Base-by-base conservation (phyloP, 2,888 invertebrate species). In the Apodemia duryi region DNA sequence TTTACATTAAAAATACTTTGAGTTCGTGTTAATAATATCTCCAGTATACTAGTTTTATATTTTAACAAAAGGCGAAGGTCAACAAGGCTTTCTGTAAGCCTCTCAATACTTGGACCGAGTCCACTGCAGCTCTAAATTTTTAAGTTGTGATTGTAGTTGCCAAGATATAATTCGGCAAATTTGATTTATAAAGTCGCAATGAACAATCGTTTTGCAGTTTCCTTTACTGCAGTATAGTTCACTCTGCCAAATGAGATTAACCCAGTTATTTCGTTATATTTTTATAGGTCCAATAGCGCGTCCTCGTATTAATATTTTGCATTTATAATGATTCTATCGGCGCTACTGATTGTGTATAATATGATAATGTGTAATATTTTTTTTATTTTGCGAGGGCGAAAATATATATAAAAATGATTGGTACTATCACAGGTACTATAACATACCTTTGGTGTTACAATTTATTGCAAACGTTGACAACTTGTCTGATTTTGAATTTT, bases 151-250 rank as follows among this genome's bases (percentile, higher is more conserved):
- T 67, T 65, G 68, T 66, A 65, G 75, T 71, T 80, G 80, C 80
- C 79, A 80, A 76, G 75, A 75, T 72, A 76, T 76, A 75, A 77
- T 78, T 76, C 70, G 73, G 72, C 69, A 70, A 72, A 74, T 66
- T 63, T 64, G 60, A 68, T 65, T 63, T 65, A 66, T 69, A 69
- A 65, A 67, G 70, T 69, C 67, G 70, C 68, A 71, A 61, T 68
- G 70, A 72, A 72, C 65, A 61, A 65, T 66, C 32, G 63, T 65
- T 65, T 52, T 67, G 68, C 65, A 68, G 69, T 65, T 46, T 46
- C 35, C 61, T 57, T 29, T 63, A 64, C 65, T 70, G 68, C 69
- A 67, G 70, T 65, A 64, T 62, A 63, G 64, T 46, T 68, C 43
- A 64, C 66, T 66, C 41, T 69, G 69, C 70, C 70, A 69, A 70